Percentiles rank a stretch among this genome's conserved stretches.
These are phyloP conservation scores for Muntiacus reevesi DNA, from an alignment of 2,113 vertebrate species.

Conservation along the genomic window DNA sequence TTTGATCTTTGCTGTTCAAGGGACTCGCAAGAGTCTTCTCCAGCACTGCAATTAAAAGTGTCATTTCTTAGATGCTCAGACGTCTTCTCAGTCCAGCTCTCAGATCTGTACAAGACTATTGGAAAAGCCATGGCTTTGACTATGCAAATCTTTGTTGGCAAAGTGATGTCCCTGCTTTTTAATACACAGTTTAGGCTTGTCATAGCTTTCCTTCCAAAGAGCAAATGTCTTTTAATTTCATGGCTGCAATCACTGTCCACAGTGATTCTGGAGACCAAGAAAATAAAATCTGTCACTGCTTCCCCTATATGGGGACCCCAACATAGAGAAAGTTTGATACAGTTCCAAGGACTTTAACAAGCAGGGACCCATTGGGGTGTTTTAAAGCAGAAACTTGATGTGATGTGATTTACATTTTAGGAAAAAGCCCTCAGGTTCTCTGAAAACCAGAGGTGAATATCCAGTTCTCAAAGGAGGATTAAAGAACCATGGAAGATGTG, in stretches of 20 bases:
- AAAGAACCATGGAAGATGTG: not conserved
- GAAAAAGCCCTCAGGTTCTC: not conserved
- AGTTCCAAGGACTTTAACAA: not conserved
- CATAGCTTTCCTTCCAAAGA: not conserved
- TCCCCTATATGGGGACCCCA: fast-evolving
- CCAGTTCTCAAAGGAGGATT: not conserved
- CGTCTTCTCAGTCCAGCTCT: not conserved
- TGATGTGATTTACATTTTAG: not conserved
- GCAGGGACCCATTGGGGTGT: not conserved
- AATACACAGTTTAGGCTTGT: not conserved
- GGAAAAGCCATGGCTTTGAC: not conserved
- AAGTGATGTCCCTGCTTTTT: not conserved
- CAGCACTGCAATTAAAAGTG: not conserved
- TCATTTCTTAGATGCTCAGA: not conserved
- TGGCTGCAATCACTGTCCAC: not conserved
- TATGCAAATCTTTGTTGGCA: not conserved
- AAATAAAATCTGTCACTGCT: not conserved
- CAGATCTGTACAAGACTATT: not conserved
- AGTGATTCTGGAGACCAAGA: not conserved
- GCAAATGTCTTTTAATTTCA: not conserved
- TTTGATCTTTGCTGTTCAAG: not conserved
- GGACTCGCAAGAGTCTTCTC: not conserved
- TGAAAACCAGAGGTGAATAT: not conserved
- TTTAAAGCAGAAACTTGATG: not conserved
- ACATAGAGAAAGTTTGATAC: not conserved